Evolutionary conservation across 2,113 vertebrate species (phyloP), one percentile per base, ranked within the genome.

Genomic region (Lepus timidus): DNA sequence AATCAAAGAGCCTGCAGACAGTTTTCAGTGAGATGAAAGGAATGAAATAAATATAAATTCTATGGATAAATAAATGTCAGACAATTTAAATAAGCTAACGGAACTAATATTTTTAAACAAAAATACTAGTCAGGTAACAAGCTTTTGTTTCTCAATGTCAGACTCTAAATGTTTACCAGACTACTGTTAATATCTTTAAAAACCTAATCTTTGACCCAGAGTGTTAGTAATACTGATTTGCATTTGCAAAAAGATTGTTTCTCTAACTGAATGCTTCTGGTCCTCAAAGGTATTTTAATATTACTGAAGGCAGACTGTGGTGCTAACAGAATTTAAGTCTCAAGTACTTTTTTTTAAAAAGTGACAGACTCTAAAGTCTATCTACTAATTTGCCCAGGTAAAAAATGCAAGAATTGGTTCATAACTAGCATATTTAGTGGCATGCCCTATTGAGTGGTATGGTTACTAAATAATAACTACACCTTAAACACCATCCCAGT

Each of bases 21-120:
- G 82, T 96, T 95, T 97, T 97, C 92, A 95, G 95, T 96, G 95
- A 97, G 89, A 97, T 94, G 68, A 95, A 97, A 97, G 92, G 61
- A 97, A 95, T 88, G 95, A 95, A 97, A 97, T 97, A 97, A 97
- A 97, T 97, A 97, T 96, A 97, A 97, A 94, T 88, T 94, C 96
- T 97, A 97, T 64, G 83, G 96, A 97, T 97, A 97, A 97, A 97
- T 97, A 97, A 96, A 95, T 93, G 95, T 94, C 93, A 96, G 88
- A 93, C 73, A 95, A 96, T 96, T 97, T 97, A 97, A 96, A 97
- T 96, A 94, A 95, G 81, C 96, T 96, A 97, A 95, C 22, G 95
- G 44, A 96, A 96, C 94, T 96, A 96, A 89, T 91, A 71, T 96
- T 91, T 70, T 85, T 94, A 93, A 97, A 95, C 95, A 95, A 96